Conservation (phyloP, 2,113 vertebrate species). For the Melanocharis versteri region DNA sequence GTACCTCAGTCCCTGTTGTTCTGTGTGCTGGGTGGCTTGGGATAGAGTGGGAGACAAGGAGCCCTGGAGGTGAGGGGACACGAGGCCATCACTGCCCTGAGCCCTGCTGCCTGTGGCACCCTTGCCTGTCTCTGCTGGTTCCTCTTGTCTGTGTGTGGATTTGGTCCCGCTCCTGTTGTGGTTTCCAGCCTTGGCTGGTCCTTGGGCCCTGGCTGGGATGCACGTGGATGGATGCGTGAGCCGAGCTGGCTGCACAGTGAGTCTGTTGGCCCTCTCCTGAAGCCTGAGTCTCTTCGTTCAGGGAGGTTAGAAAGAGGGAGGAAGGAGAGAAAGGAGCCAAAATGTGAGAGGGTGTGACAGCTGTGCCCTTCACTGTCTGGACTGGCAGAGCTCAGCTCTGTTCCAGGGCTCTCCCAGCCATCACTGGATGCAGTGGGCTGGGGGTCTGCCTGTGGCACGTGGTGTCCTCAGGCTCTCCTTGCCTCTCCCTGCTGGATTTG, state of each 20-base stretch:
- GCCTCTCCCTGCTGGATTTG: neutral
- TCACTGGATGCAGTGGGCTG: neutral
- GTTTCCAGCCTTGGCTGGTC: neutral
- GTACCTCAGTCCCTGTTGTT: neutral
- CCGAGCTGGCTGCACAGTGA: rapidly evolving
- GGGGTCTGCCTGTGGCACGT: neutral
- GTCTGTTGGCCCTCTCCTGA: neutral
- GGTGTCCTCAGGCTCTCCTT: neutral
- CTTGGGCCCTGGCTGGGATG: neutral
- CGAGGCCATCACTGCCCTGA: neutral
- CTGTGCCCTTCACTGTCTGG: neutral
- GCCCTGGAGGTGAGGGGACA: neutral
- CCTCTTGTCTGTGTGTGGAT: neutral
- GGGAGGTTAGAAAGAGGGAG: neutral
- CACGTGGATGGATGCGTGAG: neutral
- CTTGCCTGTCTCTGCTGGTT: neutral
- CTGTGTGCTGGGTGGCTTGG: neutral
- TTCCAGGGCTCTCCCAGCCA: neutral
- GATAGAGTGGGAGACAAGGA: neutral
- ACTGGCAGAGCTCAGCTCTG: neutral
- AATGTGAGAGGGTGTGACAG: neutral
- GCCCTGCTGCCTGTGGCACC: neutral
- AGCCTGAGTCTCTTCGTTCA: neutral
- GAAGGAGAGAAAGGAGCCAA: neutral
- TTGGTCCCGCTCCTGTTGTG: rapidly evolving